These are phyloP conservation scores for Listrodromus nycthemerus DNA, from an alignment of 2,888 invertebrate species.

Conservation along the genomic window DNA sequence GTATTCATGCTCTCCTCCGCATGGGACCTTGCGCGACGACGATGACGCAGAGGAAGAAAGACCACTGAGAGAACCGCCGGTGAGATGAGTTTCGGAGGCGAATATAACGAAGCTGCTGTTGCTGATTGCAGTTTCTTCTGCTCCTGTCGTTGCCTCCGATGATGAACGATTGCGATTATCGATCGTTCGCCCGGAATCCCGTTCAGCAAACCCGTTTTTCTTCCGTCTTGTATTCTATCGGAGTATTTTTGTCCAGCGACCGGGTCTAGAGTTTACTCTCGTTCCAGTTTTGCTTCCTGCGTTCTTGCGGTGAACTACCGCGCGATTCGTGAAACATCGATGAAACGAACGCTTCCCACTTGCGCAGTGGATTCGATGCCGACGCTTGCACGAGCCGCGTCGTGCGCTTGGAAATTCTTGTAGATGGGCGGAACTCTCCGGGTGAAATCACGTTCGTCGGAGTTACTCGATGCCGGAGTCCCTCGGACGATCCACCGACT, in stretches of 20 bases:
- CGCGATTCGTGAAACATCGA: conserved; percentile 17
- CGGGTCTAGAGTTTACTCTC: conserved; percentile 13
- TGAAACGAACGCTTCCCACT: conserved; percentile 15
- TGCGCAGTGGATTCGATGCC: neutral
- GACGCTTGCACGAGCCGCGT: conserved; percentile 4
- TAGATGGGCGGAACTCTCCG: conserved; percentile 11
- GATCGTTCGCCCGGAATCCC: conserved; percentile 50
- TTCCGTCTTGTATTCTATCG: conserved; percentile 34
- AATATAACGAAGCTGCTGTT: conserved; percentile 55
- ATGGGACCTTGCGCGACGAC: conserved; percentile 46
- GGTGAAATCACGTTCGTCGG: neutral
- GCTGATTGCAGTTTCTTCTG: neutral
- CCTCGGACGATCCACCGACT: conserved; percentile 28
- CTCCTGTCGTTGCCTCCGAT: conserved; percentile 31
- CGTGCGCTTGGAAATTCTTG: conserved; percentile 47
- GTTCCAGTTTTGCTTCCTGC: conserved; percentile 53
- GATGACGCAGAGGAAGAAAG: conserved; percentile 59
- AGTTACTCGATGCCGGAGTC: conserved; percentile 5
- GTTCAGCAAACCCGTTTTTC: conserved; percentile 49
- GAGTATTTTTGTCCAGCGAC: conserved; percentile 9
- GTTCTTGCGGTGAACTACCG: conserved; percentile 14
- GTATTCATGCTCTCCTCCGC: conserved; percentile 34
- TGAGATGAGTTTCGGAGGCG: conserved; percentile 66
- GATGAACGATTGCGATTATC: conserved; percentile 62
- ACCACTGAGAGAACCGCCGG: conserved; percentile 41